phyloP scores from a whole-genome alignment of 1,140 invertebrate species.

The Nymphalis io region DNA sequence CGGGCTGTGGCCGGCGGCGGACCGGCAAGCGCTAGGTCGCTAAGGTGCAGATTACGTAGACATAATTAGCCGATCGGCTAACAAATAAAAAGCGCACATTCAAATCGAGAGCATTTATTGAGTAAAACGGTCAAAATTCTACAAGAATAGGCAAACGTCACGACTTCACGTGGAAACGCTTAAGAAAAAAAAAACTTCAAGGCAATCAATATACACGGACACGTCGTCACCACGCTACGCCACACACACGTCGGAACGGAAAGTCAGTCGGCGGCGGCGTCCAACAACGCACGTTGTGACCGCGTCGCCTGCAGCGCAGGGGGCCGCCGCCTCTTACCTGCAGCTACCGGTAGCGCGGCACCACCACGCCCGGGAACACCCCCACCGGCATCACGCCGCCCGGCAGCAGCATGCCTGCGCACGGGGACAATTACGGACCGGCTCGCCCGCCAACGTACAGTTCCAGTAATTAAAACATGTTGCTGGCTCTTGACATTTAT shows the following conservation, averaged over 20 bases:
- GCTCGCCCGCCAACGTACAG: conserved; percentile 59
- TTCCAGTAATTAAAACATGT: too few species aligned
- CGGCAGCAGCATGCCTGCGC: conserved; percentile 72
- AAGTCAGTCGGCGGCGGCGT: conserved; percentile 40
- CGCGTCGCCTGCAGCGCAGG: conserved; percentile 53
- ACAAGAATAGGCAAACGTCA: conserved; percentile 79
- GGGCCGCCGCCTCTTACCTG: conserved; percentile 49
- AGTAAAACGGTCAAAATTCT: conserved; percentile 80
- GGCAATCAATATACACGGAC: conserved; percentile 44
- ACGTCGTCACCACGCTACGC: conserved; percentile 11
- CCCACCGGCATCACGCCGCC: conserved; percentile 62
- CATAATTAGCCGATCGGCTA: conserved; percentile 42
- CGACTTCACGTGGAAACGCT: conserved; percentile 74
- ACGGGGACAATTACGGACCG: conserved; percentile 52
- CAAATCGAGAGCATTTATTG: conserved; percentile 77
- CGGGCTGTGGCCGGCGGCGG: conserved; percentile 14
- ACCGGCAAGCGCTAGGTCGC: conserved; percentile 25
- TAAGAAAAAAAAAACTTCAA: conserved; percentile 70
- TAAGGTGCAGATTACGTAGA: conserved; percentile 35
- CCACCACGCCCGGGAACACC: conserved; percentile 66
- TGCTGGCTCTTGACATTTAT: conserved; percentile 3
- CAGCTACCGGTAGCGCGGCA: conserved; percentile 71
- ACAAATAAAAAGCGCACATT: conserved; percentile 65
- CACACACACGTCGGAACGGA: conserved; percentile 17
- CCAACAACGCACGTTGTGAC: conserved; percentile 78